Conservation (phyloP, 2,113 vertebrate species). For the Accipiter virgatus region DNA sequence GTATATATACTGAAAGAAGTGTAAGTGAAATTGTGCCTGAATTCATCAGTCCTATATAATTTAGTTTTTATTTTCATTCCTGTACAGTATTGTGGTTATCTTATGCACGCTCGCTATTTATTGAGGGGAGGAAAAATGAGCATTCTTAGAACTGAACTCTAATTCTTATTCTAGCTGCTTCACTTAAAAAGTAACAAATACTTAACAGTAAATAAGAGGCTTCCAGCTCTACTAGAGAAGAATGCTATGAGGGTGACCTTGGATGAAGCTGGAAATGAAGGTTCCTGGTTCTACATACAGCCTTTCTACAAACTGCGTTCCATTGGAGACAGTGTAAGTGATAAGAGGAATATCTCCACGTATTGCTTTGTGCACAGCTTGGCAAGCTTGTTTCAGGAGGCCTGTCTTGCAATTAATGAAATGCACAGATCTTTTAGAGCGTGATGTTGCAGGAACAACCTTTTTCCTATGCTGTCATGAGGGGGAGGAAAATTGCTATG, state of each 20-base stretch:
- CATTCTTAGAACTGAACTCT: slow-evolving; percentile 65
- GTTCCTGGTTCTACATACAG: slow-evolving; percentile 99
- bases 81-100: neutral
- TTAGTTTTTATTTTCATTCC: neutral
- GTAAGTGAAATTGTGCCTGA: neutral
- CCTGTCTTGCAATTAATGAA: neutral
- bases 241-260: slow-evolving; percentile 97
- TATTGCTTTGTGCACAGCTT: neutral
- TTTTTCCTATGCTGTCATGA: neutral
- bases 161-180: slow-evolving; percentile 83
- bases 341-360: rapidly evolving
- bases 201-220: slow-evolving; percentile 96
- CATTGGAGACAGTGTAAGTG: slow-evolving; percentile 95
- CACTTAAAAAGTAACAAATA: slow-evolving; percentile 99
- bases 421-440: neutral
- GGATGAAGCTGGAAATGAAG: slow-evolving; percentile 96
- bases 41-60: rapidly evolving
- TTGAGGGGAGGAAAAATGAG: neutral
- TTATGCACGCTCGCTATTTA: neutral
- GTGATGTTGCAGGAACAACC: slow-evolving; percentile 16
- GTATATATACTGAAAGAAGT: neutral
- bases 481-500: slow-evolving; percentile 64
- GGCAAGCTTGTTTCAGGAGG: neutral
- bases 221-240: slow-evolving; percentile 96
- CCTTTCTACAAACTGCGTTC: slow-evolving; percentile 98